Percentiles rank a stretch among this genome's conserved stretches.
Conservation (phyloP, 2,888 invertebrate genomes). For the Herminia tarsipennalis region DNA sequence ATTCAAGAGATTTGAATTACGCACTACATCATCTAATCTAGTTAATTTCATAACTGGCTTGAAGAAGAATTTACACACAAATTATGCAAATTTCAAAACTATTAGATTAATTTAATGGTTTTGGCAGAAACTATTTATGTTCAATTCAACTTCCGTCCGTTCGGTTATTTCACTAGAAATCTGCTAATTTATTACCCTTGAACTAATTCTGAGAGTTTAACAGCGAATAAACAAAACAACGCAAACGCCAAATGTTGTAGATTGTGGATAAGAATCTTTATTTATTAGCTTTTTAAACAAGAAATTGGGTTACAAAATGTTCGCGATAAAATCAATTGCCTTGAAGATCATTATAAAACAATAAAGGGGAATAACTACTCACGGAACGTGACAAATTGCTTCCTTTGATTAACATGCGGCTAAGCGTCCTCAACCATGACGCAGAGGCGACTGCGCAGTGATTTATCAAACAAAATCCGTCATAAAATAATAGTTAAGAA, state of each 20-base stretch:
- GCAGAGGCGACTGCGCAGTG: too few species aligned
- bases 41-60: conserved; percentile 17
- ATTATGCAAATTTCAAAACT: conserved; percentile 15
- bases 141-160: conserved; percentile 8
- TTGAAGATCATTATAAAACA: conserved; percentile 35
- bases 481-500: too few species aligned
- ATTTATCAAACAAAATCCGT: too few species aligned
- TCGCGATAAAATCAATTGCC: conserved; percentile 27
- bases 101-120: conserved; percentile 7
- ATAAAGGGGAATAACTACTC: conserved; percentile 27
- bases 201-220: neutral
- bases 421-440: too few species aligned
- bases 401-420: conserved; percentile 16
- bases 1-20: conserved; percentile 19
- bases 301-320: conserved; percentile 8
- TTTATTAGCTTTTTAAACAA: conserved; percentile 16
- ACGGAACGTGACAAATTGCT: conserved; percentile 37
- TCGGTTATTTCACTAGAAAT: conserved; percentile 1
- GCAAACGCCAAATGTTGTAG: too few species aligned
- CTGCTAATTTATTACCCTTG: neutral
- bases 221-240: too few species aligned
- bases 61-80: conserved; percentile 12
- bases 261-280: conserved; percentile 11
- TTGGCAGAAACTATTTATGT: conserved; percentile 2
- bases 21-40: conserved; percentile 13